Conservation (phyloP, 2,888 invertebrate genomes). For the Teleiodes luculella region DNA sequence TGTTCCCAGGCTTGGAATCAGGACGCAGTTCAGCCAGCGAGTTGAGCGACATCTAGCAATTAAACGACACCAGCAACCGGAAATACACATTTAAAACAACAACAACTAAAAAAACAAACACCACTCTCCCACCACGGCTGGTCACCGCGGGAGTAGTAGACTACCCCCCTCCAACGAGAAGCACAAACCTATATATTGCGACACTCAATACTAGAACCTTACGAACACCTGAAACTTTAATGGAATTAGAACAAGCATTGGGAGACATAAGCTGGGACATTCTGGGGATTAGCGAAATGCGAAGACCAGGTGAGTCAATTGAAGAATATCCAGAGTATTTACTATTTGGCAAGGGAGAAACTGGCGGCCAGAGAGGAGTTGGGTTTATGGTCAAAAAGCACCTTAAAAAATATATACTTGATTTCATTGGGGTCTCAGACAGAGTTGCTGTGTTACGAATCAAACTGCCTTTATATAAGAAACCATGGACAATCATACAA, state of each 20-base stretch:
- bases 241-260: neutral
- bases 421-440: slow-evolving; percentile 19
- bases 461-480: slow-evolving; percentile 18
- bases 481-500: slow-evolving; percentile 19
- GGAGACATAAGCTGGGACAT: neutral
- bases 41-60: no score
- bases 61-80: no score
- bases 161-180: no score
- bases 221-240: neutral
- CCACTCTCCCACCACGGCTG: no score
- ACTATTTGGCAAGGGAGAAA: slow-evolving; percentile 19
- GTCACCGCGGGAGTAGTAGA: no score
- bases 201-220: neutral
- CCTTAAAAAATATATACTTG: slow-evolving; percentile 16
- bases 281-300: neutral
- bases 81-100: no score
- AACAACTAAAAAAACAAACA: no score
- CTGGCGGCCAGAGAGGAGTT: slow-evolving; percentile 15
- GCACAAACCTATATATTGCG: neutral
- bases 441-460: slow-evolving; percentile 22
- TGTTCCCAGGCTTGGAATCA: no score
- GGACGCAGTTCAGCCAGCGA: no score
- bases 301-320: neutral
- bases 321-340: neutral
- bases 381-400: slow-evolving; percentile 21